phyloP scores from a whole-genome alignment of 2,888 invertebrate genomes.

The Scaptomyza caliginosa region DNA sequence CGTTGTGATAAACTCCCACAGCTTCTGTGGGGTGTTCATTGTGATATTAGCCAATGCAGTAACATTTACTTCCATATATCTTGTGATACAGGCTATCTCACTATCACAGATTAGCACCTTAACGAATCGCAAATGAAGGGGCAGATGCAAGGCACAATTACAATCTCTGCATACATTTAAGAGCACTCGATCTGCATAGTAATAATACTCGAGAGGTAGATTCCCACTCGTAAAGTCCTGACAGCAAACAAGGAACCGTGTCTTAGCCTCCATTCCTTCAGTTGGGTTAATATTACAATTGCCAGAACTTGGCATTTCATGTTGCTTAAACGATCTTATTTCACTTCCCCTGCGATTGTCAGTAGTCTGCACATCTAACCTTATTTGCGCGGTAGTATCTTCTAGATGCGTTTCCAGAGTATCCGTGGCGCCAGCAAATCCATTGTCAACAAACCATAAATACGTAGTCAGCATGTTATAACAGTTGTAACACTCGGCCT shows the following conservation, averaged over 20 bases:
- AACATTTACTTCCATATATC: constrained; percentile 28
- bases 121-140: background rate
- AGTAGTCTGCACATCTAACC: background rate
- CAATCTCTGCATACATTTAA: constrained; percentile 41
- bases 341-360: constrained; percentile 21
- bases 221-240: background rate
- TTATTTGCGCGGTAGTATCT: background rate
- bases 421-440: too few relatives aligned
- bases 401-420: too few relatives aligned
- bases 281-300: constrained; percentile 25
- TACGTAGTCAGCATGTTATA: background rate
- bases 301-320: constrained; percentile 23
- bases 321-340: background rate
- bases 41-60: constrained; percentile 11
- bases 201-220: constrained; percentile 27
- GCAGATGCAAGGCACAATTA: constrained; percentile 34
- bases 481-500: constrained; percentile 40
- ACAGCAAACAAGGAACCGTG: constrained; percentile 44
- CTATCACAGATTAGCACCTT: constrained; percentile 40
- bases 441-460: constrained; percentile 33
- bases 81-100: constrained; percentile 4
- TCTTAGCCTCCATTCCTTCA: constrained; percentile 41
- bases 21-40: background rate
- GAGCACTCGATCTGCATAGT: constrained; percentile 42
- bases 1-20: constrained; percentile 14